A percentile compares a stretch with the other conserved stretches of the same genome.
These are phyloP conservation scores for Nasalis larvatus DNA, from an alignment of 2,113 vertebrate genomes.

Conservation along the genomic window DNA sequence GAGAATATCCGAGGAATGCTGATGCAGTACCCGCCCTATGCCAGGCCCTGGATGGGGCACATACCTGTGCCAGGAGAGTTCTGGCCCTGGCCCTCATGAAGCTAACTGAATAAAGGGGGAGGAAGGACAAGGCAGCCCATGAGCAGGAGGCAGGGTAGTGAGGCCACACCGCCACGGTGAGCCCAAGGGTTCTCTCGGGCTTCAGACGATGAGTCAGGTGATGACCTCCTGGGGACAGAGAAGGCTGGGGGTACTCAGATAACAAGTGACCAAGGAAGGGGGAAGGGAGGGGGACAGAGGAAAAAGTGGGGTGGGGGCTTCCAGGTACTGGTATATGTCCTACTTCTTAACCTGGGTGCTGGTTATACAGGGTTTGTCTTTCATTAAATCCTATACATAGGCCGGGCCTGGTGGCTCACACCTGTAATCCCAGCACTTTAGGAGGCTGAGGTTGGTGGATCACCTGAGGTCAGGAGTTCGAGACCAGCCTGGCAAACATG, in stretches of 20 bases:
- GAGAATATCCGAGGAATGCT: too few species aligned
- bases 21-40: background rate
- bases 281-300: fast-evolving
- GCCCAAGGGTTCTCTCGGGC: background rate
- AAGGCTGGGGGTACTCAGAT: background rate
- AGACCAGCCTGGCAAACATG: too few species aligned
- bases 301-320: background rate
- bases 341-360: too few species aligned
- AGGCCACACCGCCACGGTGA: background rate
- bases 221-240: background rate
- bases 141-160: background rate
- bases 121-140: background rate
- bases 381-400: background rate
- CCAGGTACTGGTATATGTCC: background rate
- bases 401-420: too few species aligned
- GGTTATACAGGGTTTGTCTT: background rate
- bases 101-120: background rate
- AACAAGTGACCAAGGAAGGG: background rate
- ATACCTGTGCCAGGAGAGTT: background rate
- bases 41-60: background rate
- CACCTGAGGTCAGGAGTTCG: too few species aligned
- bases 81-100: background rate
- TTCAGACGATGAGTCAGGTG: background rate
- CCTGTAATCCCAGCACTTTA: too few species aligned
- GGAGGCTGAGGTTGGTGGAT: too few species aligned